phyloP scores from a whole-genome alignment of 1,140 invertebrate species.

The Aethina tumida region DNA sequence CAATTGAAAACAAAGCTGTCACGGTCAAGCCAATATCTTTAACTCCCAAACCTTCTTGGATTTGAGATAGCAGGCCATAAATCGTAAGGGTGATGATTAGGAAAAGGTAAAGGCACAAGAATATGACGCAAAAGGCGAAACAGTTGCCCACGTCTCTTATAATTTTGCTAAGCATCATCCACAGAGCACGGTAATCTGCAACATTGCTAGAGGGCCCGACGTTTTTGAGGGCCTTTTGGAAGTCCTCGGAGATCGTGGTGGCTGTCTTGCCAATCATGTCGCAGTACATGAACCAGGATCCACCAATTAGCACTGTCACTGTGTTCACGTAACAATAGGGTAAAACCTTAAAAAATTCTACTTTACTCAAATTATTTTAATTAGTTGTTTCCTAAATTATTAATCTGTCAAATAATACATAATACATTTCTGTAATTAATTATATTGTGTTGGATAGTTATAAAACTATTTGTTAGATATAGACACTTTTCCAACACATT shows the following conservation, averaged over 20 bases:
- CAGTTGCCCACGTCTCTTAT: slow-evolving; percentile 50
- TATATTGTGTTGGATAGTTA: neutral
- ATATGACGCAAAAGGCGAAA: slow-evolving; percentile 51
- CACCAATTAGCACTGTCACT: slow-evolving; percentile 44
- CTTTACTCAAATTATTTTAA: too few species aligned
- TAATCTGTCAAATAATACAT: too few species aligned
- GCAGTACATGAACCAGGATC: slow-evolving; percentile 47
- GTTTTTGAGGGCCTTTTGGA: slow-evolving; percentile 49
- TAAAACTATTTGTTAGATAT: neutral
- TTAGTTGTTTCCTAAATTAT: too few species aligned
- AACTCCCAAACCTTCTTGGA: slow-evolving; percentile 53
- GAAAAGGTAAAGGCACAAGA: slow-evolving; percentile 53
- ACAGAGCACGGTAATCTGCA: slow-evolving; percentile 51
- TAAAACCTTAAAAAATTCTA: slow-evolving; percentile 31
- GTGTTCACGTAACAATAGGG: slow-evolving; percentile 56
- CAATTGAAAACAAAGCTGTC: slow-evolving; percentile 50
- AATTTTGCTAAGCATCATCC: slow-evolving; percentile 52
- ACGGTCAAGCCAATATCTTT: slow-evolving; percentile 54
- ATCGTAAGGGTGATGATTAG: slow-evolving; percentile 57
- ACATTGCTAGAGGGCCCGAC: slow-evolving; percentile 52
- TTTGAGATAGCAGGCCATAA: slow-evolving; percentile 54
- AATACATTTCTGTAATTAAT: neutral
- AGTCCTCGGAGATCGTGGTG: slow-evolving; percentile 49
- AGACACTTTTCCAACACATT: neutral
- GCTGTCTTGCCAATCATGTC: slow-evolving; percentile 49